Base-by-base conservation (phyloP, 1,140 invertebrate species). In the Hyposmocoma kahamanoa region DNA sequence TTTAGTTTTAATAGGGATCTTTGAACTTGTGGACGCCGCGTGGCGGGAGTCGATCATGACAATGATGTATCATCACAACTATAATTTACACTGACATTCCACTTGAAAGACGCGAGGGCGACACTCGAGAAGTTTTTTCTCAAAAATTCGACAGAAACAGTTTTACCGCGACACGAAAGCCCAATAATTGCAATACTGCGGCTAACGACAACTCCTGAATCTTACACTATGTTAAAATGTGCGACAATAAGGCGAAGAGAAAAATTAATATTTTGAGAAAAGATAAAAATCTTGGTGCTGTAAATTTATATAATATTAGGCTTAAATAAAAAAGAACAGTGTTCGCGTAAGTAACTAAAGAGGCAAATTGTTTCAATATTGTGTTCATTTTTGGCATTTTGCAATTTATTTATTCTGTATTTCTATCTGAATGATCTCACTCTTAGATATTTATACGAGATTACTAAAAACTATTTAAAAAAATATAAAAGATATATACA, bases 271-370 rank as follows among this genome's bases (percentile, higher is more conserved):
- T 85, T 85, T 85, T 83, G 79, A 83, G 74, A 80, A 79, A 80
- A 75, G 73, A 83, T 65, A 78, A 80, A 83, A 79, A 83, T 77
- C 78, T 85, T 85, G 82, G 82, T 85, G 82, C 82, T 85, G 82
- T 81, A 83, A 85, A 85, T 77, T 85, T 82, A 83, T 85, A 85
- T 83, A n/a, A n/a, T n/a, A 83, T 83, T 85, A 82, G 79, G 82
- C 79, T 83, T 85, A 83, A 85, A 85, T 80, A 76, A 78, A 71
- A 68, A 64, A 56, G 67, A 83, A 85, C 69, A 56, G 66, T 81
- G 81, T 80, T 85, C 74, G 77, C 77, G 62, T 80, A 81, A 79
- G 76, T 71, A 77, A 82, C 72, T 72, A 72, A 73, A 77, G 76
- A 85, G 79, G 76, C 79, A 75, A 82, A 79, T 84, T 75, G 61